Base-by-base conservation (phyloP, 2,888 invertebrate species). In the Tineola bisselliella region DNA sequence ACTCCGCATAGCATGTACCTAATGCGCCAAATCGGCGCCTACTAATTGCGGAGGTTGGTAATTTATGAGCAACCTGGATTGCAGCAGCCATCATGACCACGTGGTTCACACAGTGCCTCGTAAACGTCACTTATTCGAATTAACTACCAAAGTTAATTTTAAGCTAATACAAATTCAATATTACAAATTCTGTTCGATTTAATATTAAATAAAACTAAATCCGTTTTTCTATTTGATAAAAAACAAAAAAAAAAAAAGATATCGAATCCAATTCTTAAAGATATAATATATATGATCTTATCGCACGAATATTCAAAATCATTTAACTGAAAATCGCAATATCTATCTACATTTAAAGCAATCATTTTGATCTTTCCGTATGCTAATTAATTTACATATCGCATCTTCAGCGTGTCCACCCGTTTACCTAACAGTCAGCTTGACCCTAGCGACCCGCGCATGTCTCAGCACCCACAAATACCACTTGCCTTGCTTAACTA, bases 1-100 rank as follows among this genome's bases (percentile, higher is more conserved):
- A n/a, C 48, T 15, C 6, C 56, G 19, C 5, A n/a, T 17, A 30
- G 33, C 33, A 58, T n/a, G 58, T 58, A 58, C 58, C 33, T 72
- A 77, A 75, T 77, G 74, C 81, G 79, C 76, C 79, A 79, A 82
- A 81, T 81, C 74, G 82, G 79, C 81, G 83, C 83, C 81, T 76
- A 68, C 77, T 84, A 80, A 83, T 83, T 82, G 83, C 79, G 75
- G 74, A 77, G 79, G 77, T 68, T 67, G 76, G 73, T 81, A 77
- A 83, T 82, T 82, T 83, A 82, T 75, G 78, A 76, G 71, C 74
- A 71, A 68, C 69, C 74, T 73, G 72, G 74, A 76, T 76, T 75
- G 68, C 73, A 71, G 70, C 72, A 67, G 63, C 69, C 63, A 25
- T 31, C 15, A 19, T 33, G 18, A 38, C 43, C 15, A 12, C 59